Conservation (phyloP, 2,113 vertebrate genomes). For the Lanius collurio region DNA sequence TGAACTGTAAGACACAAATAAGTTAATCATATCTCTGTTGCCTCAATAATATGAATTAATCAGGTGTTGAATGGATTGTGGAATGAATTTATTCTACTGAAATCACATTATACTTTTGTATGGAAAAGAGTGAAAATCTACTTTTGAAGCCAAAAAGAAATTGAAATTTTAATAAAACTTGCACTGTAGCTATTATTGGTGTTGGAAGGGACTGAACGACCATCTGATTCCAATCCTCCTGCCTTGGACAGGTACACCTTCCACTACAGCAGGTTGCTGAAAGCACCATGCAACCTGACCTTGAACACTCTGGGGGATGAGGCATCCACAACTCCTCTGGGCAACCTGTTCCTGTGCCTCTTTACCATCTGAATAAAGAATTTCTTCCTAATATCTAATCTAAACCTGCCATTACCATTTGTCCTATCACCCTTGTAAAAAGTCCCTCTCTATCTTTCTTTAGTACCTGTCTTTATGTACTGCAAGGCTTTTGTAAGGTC, state of each 20-base stretch:
- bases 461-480: neutral
- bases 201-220: neutral
- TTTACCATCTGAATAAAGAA: neutral
- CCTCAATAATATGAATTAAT: slow-evolving; percentile 28
- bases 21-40: neutral
- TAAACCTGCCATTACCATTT: neutral
- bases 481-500: too few species aligned
- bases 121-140: neutral
- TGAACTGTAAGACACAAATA: neutral
- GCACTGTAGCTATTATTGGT: neutral
- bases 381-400: neutral
- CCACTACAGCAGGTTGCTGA: neutral
- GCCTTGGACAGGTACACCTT: neutral
- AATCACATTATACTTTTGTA: neutral
- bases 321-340: neutral
- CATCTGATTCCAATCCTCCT: neutral
- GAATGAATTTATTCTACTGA: neutral
- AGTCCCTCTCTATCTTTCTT: too few species aligned
- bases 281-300: neutral
- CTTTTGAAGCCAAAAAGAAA: neutral
- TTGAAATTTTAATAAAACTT: neutral
- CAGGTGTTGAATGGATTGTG: neutral
- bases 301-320: neutral
- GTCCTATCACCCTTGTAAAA: neutral
- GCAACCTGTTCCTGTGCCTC: neutral